Base-by-base conservation (phyloP, 2,113 vertebrate species). In the Aix galericulata region DNA sequence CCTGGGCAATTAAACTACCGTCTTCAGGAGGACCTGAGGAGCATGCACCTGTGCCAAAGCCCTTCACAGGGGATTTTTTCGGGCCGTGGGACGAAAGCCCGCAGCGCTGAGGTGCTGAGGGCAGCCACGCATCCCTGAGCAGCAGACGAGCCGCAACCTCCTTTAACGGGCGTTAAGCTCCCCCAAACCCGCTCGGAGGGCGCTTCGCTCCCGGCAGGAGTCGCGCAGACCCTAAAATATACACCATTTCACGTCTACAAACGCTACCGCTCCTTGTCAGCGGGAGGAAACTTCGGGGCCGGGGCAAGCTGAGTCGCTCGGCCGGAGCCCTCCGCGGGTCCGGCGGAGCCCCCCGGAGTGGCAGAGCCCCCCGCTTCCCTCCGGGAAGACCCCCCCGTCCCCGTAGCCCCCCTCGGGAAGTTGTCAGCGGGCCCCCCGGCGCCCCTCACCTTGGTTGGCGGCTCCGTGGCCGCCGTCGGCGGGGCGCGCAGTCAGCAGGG, bases 401-500 rank as follows among this genome's bases (percentile, higher is more conserved):
- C 22, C 42, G 32, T 23, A 17, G 22, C 22, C n/a, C 32, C 40
- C 21, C 5, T 21, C 32, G 25, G 22, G 38, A 94, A 96, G 91
- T 94, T 91, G 82, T 53, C 67, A 11, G 46, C 46, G 46, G 63
- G 48, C 32, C 62, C 48, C 63, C 40, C 74, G 20, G 53, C 53
- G 72, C 44, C 71, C 76, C 97, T 96, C 94, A 98, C 98, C 98
- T 96, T 98, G 98, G 89, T 98, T 98, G 94, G 38, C 97, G 82
- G 97, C 97, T 93, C 97, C 92, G 67, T 97, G 97, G 74, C 89
- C 96, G 96, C 94, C 96, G 88, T 82, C 80, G 58, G 96, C 95
- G 4, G 96, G 95, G 90, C 96, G 94, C 56, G 89, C 97, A 36
- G 96, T 95, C 92, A 98, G 90, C 90, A 98, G 88, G 38, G 96